Percentiles rank a stretch among this genome's conserved stretches.
Conservation (phyloP, 2,888 invertebrate species). For the Scaptodrosophila latifasciaeformis region DNA sequence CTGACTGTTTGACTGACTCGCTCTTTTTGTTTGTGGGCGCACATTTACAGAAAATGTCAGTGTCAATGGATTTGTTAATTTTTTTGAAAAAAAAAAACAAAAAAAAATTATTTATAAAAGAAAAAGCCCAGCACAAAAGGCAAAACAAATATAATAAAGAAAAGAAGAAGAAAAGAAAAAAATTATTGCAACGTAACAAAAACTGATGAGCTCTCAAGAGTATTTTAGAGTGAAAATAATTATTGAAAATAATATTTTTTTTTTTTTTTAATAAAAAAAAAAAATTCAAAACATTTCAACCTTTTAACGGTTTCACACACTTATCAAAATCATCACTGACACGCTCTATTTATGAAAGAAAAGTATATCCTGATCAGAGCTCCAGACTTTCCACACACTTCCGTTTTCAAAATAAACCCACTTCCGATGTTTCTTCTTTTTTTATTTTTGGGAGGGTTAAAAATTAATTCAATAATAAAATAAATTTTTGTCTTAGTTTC, state of each 20-base stretch:
- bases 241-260: background rate
- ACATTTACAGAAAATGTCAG: slow-evolving; percentile 43
- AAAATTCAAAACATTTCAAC: background rate
- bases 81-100: slow-evolving; percentile 11
- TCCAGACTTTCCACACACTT: slow-evolving; percentile 34
- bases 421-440: background rate
- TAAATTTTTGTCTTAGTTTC: slow-evolving; percentile 37
- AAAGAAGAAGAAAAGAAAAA: no score
- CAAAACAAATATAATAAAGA: slow-evolving; percentile 66
- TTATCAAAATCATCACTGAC: background rate
- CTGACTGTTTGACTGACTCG: slow-evolving; percentile 9
- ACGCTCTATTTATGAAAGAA: slow-evolving; percentile 2
- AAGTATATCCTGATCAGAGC: no score
- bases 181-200: slow-evolving; percentile 50
- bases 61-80: slow-evolving; percentile 21
- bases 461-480: slow-evolving; percentile 50
- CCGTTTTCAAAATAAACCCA: slow-evolving; percentile 34
- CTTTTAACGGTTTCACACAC: no score
- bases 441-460: background rate
- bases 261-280: background rate
- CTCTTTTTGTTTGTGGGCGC: slow-evolving; percentile 7
- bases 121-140: slow-evolving; percentile 25
- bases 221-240: slow-evolving; percentile 67
- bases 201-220: slow-evolving; percentile 59
- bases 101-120: slow-evolving; percentile 9